Conservation (phyloP, 2,113 vertebrate species). For the Blennius ocellaris region DNA sequence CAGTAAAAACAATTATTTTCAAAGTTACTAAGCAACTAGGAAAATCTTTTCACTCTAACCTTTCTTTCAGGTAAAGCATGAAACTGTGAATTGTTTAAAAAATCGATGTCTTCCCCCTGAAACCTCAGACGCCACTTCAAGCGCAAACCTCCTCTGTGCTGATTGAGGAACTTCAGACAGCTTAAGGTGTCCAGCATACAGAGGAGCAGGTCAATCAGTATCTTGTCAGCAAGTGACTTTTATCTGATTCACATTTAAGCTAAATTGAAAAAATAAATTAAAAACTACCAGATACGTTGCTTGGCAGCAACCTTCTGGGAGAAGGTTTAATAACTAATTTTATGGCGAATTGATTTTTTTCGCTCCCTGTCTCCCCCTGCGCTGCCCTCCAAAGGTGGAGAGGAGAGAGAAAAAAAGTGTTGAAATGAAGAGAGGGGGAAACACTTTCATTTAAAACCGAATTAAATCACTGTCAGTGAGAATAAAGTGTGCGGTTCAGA, state of each 20-base stretch:
- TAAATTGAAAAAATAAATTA: conserved; percentile 78
- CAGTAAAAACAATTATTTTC: conserved; percentile 11
- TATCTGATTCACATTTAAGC: conserved; percentile 78
- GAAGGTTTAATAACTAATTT: conserved; percentile 79
- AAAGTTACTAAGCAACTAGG: conserved; percentile 25
- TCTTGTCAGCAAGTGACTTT: conserved; percentile 72
- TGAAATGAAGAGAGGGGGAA: conserved; percentile 40
- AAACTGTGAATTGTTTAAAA: conserved; percentile 45
- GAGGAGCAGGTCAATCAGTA: conserved; percentile 58
- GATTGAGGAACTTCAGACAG: conserved; percentile 42
- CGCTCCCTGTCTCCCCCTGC: conserved; percentile 25
- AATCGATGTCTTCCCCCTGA: conserved; percentile 56
- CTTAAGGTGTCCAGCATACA: conserved; percentile 53
- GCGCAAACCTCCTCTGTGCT: conserved; percentile 19
- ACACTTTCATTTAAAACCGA: conserved; percentile 75
- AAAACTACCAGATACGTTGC: conserved; percentile 57
- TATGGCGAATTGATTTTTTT: conserved; percentile 78
- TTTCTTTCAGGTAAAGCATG: conserved; percentile 32
- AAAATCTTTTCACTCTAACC: conserved; percentile 24
- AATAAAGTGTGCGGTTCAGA: conserved; percentile 71
- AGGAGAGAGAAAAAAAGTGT: conserved; percentile 33
- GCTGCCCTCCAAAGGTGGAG: conserved; percentile 62
- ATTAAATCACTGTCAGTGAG: conserved; percentile 80
- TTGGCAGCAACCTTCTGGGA: conserved; percentile 59
- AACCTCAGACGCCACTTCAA: conserved; percentile 39